Conservation (phyloP, 1,140 invertebrate genomes). For the Brachionus rotundiformis region DNA sequence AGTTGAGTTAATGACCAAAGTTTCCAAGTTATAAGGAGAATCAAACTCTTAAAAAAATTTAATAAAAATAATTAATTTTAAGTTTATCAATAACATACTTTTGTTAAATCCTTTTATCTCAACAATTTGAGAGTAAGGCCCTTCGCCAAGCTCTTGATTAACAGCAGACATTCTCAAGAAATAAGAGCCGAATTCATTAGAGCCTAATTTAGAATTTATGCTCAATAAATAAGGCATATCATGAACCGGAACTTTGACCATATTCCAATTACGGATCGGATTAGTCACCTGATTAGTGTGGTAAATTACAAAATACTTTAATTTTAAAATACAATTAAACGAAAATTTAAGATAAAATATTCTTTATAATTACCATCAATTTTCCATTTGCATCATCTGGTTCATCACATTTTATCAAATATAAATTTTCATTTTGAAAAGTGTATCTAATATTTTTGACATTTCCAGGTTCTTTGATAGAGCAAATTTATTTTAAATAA, state of each 20-base stretch:
- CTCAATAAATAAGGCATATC: slow-evolving; percentile 40
- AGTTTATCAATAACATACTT: background rate
- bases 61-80: background rate
- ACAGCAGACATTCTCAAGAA: slow-evolving; percentile 36
- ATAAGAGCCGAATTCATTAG: slow-evolving; percentile 8
- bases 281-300: slow-evolving; percentile 48
- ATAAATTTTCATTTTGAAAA: slow-evolving; percentile 25
- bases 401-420: slow-evolving; percentile 29
- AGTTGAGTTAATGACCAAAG: background rate
- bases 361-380: background rate
- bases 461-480: slow-evolving; percentile 11
- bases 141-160: slow-evolving; percentile 37
- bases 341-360: background rate
- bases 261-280: slow-evolving; percentile 32
- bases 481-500: background rate
- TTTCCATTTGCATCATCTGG: slow-evolving; percentile 45
- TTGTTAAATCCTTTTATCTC: slow-evolving; percentile 21
- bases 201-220: background rate
- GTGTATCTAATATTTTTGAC: slow-evolving; percentile 47
- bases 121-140: slow-evolving; percentile 37
- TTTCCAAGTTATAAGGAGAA: slow-evolving; percentile 19
- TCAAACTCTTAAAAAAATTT: slow-evolving; percentile 22
- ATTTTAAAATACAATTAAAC: background rate
- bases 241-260: background rate
- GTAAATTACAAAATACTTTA: slow-evolving; percentile 38